phyloP scores from a whole-genome alignment of 2,888 invertebrate species.

The Chloroclystis v-ata region DNA sequence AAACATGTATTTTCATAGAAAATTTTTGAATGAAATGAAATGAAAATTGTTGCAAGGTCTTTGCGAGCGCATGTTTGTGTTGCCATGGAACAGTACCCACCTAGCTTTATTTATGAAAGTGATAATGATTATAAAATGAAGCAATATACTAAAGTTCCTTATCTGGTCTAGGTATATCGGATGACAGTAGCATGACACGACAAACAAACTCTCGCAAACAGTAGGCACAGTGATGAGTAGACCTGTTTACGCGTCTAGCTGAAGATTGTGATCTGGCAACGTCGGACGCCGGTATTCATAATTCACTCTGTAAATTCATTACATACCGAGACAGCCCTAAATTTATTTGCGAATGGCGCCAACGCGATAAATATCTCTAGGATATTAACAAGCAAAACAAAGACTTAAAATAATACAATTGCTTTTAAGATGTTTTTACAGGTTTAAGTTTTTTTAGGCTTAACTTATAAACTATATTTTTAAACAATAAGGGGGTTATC shows the following conservation, averaged over 20 bases:
- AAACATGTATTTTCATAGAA: no score
- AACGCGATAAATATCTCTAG: slow-evolving; percentile 62
- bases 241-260: slow-evolving; percentile 54
- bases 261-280: slow-evolving; percentile 66
- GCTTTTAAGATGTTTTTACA: no score
- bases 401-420: slow-evolving; percentile 28
- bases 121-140: background rate
- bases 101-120: background rate
- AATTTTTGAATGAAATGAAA: no score
- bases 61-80: no score
- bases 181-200: slow-evolving; percentile 43
- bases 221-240: slow-evolving; percentile 45
- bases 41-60: no score
- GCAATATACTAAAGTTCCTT: background rate
- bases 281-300: slow-evolving; percentile 63
- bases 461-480: no score
- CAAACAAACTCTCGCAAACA: slow-evolving; percentile 49
- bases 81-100: no score
- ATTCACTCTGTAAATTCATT: slow-evolving; percentile 71
- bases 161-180: slow-evolving; percentile 20
- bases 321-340: slow-evolving; percentile 71
- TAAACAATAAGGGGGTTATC: no score
- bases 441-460: no score
- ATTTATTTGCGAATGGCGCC: slow-evolving; percentile 75
- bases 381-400: slow-evolving; percentile 62